Conservation (phyloP, 2,797 vertebrate species). For the Morus bassanus region DNA sequence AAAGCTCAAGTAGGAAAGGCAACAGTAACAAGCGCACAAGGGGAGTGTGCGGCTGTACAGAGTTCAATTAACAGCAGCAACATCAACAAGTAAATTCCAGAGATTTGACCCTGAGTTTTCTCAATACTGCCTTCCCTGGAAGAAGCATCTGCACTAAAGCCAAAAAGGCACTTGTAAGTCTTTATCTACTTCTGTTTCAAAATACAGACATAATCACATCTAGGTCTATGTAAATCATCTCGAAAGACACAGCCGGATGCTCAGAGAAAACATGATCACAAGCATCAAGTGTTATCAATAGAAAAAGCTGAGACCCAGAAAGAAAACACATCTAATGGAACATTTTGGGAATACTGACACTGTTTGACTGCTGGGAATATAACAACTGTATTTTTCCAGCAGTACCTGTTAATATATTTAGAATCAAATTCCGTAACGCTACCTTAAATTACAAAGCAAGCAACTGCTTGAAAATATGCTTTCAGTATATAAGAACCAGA, state of each 20-base stretch:
- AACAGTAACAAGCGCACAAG: not conserved
- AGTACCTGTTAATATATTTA: not conserved
- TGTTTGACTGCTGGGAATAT: not conserved
- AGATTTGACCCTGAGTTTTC: not conserved
- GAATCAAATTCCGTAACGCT: not conserved
- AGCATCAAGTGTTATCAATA: not conserved
- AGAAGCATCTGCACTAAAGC: not conserved
- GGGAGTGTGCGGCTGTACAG: not conserved
- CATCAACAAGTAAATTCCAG: not conserved
- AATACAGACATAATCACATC: not conserved
- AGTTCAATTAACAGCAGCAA: not conserved
- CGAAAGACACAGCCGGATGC: not conserved
- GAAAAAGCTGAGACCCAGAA: not conserved
- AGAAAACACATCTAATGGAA: not conserved
- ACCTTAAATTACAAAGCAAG: not conserved
- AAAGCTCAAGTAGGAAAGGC: not conserved
- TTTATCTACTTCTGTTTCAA: not conserved
- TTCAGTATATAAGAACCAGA: not conserved
- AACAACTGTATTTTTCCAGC: not conserved
- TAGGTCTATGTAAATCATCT: not conserved
- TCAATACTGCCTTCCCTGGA: not conserved
- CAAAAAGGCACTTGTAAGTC: not conserved
- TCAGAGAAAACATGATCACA: not conserved
- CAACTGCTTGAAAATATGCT: not conserved
- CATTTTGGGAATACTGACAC: not conserved